Evolutionary conservation across 2,888 invertebrate species (phyloP).

Genomic region (Geotrupes spiniger): DNA sequence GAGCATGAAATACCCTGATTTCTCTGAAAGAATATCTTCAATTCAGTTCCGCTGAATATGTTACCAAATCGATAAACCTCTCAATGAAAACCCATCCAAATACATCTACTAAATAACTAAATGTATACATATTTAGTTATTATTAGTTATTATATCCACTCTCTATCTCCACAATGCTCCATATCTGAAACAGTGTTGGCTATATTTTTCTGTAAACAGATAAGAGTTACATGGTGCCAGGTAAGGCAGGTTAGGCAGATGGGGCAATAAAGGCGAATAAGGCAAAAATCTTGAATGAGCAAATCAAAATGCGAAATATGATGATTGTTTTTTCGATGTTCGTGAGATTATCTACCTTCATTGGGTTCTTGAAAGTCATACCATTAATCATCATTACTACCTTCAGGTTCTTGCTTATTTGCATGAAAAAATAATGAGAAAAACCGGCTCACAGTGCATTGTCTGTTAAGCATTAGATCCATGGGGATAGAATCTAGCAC

Average conservation of each 20-base stretch:
- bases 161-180: background rate
- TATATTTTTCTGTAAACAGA: background rate
- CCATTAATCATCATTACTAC: background rate
- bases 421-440: background rate
- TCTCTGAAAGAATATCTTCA: no score
- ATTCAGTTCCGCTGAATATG: no score
- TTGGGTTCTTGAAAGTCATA: no score
- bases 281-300: slow-evolving; percentile 6
- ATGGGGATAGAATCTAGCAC: no score
- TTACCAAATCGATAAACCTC: no score
- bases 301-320: slow-evolving; percentile 9
- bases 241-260: background rate
- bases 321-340: slow-evolving; percentile 6
- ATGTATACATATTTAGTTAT: background rate
- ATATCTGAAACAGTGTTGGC: background rate
- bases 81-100: no score
- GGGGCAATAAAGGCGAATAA: background rate
- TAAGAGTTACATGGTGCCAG: background rate
- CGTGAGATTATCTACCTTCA: background rate
- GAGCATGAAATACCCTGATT: no score
- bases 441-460: no score
- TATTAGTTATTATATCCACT: background rate
- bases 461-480: no score
- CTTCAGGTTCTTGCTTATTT: background rate
- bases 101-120: no score